These are phyloP conservation scores for Pardosa pseudoannulata DNA, from an alignment of 2,888 invertebrate species.

Conservation along the genomic window DNA sequence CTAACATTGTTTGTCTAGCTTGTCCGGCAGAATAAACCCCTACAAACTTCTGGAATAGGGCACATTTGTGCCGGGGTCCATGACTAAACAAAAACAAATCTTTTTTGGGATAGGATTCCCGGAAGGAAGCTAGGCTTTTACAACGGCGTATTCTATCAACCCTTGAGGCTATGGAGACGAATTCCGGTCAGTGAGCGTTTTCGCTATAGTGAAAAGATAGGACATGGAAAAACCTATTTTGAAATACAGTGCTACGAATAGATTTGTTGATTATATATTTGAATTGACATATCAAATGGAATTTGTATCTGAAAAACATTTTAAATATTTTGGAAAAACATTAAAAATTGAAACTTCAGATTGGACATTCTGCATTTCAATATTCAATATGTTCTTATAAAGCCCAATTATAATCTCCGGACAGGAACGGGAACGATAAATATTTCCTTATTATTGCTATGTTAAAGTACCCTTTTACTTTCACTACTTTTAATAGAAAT, in stretches of 20 bases:
- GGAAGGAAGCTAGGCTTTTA: constrained; percentile 15
- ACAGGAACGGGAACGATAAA: too few species aligned
- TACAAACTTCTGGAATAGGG: background rate
- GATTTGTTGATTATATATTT: constrained; percentile 45
- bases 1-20: background rate
- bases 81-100: constrained; percentile 52
- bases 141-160: constrained; percentile 36
- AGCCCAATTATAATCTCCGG: too few species aligned
- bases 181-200: constrained; percentile 59
- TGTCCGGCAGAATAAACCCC: too few species aligned
- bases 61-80: constrained; percentile 21
- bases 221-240: constrained; percentile 49
- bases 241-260: constrained; percentile 37
- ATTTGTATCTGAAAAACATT: constrained; percentile 31
- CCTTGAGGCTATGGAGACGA: constrained; percentile 49
- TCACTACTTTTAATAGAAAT: too few species aligned
- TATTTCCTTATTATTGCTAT: too few species aligned
- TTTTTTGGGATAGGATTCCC: constrained; percentile 25
- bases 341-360: too few species aligned
- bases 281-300: constrained; percentile 27
- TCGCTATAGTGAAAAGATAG: constrained; percentile 47
- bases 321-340: background rate
- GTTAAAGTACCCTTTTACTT: too few species aligned
- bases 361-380: too few species aligned
- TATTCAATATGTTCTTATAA: too few species aligned